These are phyloP conservation scores for Proteles cristata DNA, from an alignment of 2,113 vertebrate species.

Conservation along the genomic window DNA sequence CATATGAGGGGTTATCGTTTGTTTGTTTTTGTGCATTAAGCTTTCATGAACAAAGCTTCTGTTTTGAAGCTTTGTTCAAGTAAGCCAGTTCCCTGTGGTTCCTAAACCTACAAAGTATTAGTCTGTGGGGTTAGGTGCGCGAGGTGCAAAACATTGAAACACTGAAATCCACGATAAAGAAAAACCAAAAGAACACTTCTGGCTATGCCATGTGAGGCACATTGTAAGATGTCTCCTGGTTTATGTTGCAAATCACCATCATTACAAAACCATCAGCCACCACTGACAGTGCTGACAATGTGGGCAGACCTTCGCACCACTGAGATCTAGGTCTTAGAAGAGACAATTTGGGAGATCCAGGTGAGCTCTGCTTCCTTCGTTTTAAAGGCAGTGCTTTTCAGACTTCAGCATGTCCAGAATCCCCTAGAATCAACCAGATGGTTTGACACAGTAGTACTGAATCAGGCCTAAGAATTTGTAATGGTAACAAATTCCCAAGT, in stretches of 20 bases:
- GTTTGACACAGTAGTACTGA: background rate
- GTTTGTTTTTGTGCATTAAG: background rate
- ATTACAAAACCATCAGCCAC: background rate
- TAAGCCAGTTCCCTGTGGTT: background rate
- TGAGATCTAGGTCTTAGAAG: background rate
- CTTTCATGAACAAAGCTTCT: background rate
- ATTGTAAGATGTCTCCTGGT: background rate
- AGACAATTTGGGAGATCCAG: background rate
- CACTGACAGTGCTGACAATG: background rate
- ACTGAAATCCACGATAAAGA: slow-evolving; percentile 23
- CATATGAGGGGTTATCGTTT: background rate
- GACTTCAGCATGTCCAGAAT: background rate
- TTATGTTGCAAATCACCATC: background rate
- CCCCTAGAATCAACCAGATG: background rate
- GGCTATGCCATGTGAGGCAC: background rate
- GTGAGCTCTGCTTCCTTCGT: background rate
- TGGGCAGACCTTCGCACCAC: background rate
- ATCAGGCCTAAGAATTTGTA: background rate
- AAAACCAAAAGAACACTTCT: background rate
- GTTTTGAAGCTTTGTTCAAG: slow-evolving; percentile 24
- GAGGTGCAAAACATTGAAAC: background rate
- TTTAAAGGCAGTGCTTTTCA: background rate
- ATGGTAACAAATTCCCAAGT: background rate
- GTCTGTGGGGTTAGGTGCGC: background rate
- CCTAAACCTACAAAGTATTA: background rate